Evolutionary conservation across 2,113 vertebrate genomes (phyloP), one percentile per base, ranked within the genome.

Genomic region (Oryzias celebensis): DNA sequence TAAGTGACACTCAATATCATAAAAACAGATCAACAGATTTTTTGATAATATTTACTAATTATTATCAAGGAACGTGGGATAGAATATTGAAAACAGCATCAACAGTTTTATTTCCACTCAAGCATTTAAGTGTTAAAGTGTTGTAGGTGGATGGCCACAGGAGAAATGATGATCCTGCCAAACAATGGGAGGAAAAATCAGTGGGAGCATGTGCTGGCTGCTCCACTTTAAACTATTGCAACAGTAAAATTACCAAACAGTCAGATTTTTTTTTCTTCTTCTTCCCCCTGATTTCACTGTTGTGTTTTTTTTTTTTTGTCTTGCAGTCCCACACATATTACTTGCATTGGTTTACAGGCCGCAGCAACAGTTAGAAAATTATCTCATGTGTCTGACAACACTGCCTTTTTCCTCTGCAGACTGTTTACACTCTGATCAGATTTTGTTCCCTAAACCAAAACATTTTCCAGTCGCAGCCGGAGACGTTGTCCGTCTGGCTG

Each of bases 401-500:
- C 54, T 1, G 52, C 69, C 65, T 80, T 65, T 63, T 31, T 43
- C 71, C 64, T 73, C 67, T 49, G 52, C 72, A n/a, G 22, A 36
- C 42, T 64, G 57, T 75, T 75, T 75, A 75, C 61, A 60, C 70
- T 48, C 57, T n/a, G 55, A 73, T 68, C 71, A 56, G 52, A 67
- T 74, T 73, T 72, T 20, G 41, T 48, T 57, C 56, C 49, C 68
- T 43, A 59, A 68, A 75, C 58, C 65, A 76, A 80, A 81, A 77
- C 64, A 70, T 47, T 66, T 58, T 58, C 15, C 28, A 22, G 45
- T 28, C 58, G 23, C 28, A 28, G 45, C 36, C 58, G 26, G 56
- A 54, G 52, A 68, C 4, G 5, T 28, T 28, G 41, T 67, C 55
- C 2, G 43, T 66, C 49, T 73, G 73, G 62, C 65, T 45, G 57